Conservation (phyloP, 2,797 vertebrate genomes). For the Avahi laniger region DNA sequence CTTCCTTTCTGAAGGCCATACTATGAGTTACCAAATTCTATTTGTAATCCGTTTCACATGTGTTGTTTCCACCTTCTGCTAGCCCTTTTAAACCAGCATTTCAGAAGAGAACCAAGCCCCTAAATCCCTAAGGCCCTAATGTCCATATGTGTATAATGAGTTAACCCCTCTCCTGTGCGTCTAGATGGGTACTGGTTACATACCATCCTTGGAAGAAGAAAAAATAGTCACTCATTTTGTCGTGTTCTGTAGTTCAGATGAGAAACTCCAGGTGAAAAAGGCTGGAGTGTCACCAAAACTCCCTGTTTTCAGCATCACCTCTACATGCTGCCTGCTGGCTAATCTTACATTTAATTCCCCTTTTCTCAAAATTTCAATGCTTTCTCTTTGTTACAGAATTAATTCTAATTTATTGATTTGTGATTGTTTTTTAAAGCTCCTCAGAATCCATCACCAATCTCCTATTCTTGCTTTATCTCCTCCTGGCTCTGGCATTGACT, state of each 20-base stretch:
- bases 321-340: neutral
- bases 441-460: neutral
- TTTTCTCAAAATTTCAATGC: neutral
- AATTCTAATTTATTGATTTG: slow-evolving; percentile 37
- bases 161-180: neutral
- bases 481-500: neutral
- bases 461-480: neutral
- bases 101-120: neutral
- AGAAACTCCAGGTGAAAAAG: slow-evolving; percentile 20
- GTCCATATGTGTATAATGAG: neutral
- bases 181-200: neutral
- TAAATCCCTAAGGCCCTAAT: neutral
- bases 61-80: neutral
- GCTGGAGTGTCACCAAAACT: neutral
- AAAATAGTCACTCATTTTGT: neutral
- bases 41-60: neutral
- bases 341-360: slow-evolving; percentile 8
- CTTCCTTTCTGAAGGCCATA: neutral
- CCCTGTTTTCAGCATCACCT: neutral
- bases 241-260: neutral
- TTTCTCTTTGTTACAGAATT: neutral
- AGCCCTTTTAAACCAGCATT: neutral
- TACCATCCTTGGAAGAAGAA: neutral
- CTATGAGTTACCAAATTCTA: neutral
- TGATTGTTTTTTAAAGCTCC: neutral